Base-by-base conservation (phyloP, 2,113 vertebrate species). In the Hemibagrus wyckioides region DNA sequence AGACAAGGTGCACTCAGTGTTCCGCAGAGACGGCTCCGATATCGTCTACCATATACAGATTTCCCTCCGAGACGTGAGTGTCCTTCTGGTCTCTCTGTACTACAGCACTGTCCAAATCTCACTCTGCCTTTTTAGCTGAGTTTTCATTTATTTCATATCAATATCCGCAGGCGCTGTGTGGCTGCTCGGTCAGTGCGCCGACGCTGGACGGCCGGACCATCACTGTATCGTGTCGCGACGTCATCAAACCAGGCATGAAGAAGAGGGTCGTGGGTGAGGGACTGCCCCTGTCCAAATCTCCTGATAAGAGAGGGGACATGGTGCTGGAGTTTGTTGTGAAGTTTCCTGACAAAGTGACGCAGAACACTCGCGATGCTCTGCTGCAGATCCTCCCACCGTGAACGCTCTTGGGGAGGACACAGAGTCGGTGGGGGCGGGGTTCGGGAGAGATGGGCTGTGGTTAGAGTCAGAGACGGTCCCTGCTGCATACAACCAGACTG, bases 1-100 rank as follows among this genome's bases (percentile, higher is more conserved):
- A 91, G 98, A 99, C 94, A 99, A 98, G 81, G 96, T 96, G 0
- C 98, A 99, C 57, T 92, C 93, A 0, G 92, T 97, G 28, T 99
- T 97, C 92, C 96, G 94, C 87, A 93, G 98, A 76, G 97, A 98
- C 0, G 97, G 97, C 21, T 98, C 97, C 0, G 97, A 99, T 86
- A 95, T 99, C 14, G 89, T 99, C 61, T 99, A 97, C 91, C 96
- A 96, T 1, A 96, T 97, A 3, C 96, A 94, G 87, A 96, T 99
- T 93, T 96, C 96, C 85, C 97, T 99, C 41, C 92, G 95, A 33
- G 96, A 99, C 91, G 98, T 99, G 94, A 93, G 96, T 84, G 69
- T 89, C 44, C 28, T 41, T 39, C 7, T 2, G 15, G 19, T 36
- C 21, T 39, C 79, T 25, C 25, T 56, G 13, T 25, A 36, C 30